Base-by-base conservation (phyloP, 2,113 vertebrate genomes). In the Brachyhypopomus gauderio region DNA sequence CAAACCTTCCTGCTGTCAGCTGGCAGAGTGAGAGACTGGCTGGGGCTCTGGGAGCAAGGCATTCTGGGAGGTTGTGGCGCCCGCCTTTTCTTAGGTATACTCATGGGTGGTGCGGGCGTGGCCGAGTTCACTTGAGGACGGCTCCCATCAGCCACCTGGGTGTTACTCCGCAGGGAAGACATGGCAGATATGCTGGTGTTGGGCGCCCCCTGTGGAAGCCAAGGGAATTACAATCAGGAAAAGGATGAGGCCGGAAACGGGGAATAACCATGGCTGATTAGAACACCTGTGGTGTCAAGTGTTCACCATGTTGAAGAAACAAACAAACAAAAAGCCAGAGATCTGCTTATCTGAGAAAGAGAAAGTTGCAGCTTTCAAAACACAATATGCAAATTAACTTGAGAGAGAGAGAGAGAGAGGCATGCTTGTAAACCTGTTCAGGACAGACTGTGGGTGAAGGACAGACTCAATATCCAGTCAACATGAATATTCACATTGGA, bases 81-180 rank as follows among this genome's bases (percentile, higher is more conserved):
- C 1, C 93, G 92, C n/a, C 96, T 93, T 74, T 99, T 99, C 89
- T 97, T 98, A 0, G 95, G 92, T 79, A 88, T 86, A 0, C 96
- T 94, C 0, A 92, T 87, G 0, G 93, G 92, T 0, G 92, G 92
- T 79, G 9, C 36, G 60, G 36, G 92, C 77, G 3, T 89, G 87
- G 75, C 83, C 87, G 1, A 87, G 88, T 25, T 59, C 88, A 17
- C 69, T 3, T 76, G 36, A 3, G 38, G 20, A 70, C 56, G 89
- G 0, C 5, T 78, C 16, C 80, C 20, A 67, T 90, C 91, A 0
- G 78, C 1, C 1, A 89, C 88, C n/a, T 84, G 89, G n/a, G 90
- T 92, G 70, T 93, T 93, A 72, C 80, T 89, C 80, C 93, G 89
- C n/a, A 92, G 7, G 0, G 95, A 95, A 52, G 96, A 96, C 27